phyloP scores from a whole-genome alignment of 2,888 invertebrate species.

The Plebejus anna region DNA sequence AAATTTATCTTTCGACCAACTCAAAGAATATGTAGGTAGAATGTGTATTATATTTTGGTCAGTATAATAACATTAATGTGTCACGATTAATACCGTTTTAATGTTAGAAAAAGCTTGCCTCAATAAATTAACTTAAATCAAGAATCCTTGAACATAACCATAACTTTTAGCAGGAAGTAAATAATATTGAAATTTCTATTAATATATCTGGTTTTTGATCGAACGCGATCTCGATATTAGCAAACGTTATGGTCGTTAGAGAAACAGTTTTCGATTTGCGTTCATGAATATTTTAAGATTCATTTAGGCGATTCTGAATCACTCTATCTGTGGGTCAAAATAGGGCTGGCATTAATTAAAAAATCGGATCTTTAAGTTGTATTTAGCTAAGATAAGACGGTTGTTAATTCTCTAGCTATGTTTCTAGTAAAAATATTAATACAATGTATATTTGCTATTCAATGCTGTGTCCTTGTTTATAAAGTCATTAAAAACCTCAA shows the following conservation, averaged over 20 bases:
- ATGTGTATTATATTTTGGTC: too few species aligned
- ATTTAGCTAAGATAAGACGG: not conserved
- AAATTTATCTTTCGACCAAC: too few species aligned
- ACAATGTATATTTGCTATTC: too few species aligned
- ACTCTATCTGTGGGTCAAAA: not conserved
- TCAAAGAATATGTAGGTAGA: too few species aligned
- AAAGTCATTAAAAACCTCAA: too few species aligned
- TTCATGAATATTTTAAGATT: conserved; percentile 7
- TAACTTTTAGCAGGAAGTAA: not conserved
- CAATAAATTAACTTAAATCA: too few species aligned
- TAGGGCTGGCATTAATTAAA: not conserved
- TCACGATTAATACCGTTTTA: too few species aligned
- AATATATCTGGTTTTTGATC: not conserved
- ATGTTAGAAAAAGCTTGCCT: too few species aligned
- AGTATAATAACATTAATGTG: too few species aligned
- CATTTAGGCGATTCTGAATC: not conserved
- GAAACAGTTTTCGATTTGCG: conserved; percentile 12
- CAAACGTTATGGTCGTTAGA: not conserved
- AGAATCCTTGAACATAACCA: not conserved
- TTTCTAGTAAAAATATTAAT: too few species aligned
- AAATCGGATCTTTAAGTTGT: not conserved
- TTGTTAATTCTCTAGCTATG: too few species aligned
- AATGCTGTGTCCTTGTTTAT: too few species aligned
- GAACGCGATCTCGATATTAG: not conserved
- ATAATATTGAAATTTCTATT: not conserved